Evolutionary conservation across 2,888 invertebrate species (phyloP).

Genomic region (Chironomus riparius): DNA sequence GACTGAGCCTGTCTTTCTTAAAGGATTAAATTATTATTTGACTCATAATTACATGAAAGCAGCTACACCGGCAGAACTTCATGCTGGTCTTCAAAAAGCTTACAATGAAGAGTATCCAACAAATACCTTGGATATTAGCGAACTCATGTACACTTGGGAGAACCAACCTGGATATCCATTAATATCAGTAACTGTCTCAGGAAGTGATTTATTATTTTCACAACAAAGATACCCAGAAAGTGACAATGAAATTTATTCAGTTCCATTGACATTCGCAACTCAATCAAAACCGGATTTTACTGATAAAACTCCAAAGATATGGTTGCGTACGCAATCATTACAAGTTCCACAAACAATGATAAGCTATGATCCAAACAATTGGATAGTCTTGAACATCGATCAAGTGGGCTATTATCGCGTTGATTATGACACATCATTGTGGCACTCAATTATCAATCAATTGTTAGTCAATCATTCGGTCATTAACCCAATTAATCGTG

Average conservation of each 20-base stretch:
- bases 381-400: neutral
- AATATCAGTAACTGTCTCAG: neutral
- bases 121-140: neutral
- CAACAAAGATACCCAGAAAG: neutral
- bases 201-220: neutral
- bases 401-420: neutral
- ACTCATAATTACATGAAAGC: neutral
- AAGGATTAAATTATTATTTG: neutral
- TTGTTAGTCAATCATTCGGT: slow-evolving; percentile 40
- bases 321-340: neutral
- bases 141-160: neutral
- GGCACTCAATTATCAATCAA: slow-evolving; percentile 46
- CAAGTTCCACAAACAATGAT: neutral
- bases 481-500: neutral
- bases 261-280: neutral
- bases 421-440: slow-evolving; percentile 41
- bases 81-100: neutral
- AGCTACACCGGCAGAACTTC: neutral
- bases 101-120: neutral
- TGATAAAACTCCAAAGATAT: neutral
- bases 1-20: neutral
- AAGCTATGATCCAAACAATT: neutral
- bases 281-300: neutral
- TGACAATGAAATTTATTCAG: neutral
- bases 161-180: slow-evolving; percentile 8